Evolutionary conservation across 2,113 vertebrate species (phyloP).

Genomic region (Laticauda colubrina): DNA sequence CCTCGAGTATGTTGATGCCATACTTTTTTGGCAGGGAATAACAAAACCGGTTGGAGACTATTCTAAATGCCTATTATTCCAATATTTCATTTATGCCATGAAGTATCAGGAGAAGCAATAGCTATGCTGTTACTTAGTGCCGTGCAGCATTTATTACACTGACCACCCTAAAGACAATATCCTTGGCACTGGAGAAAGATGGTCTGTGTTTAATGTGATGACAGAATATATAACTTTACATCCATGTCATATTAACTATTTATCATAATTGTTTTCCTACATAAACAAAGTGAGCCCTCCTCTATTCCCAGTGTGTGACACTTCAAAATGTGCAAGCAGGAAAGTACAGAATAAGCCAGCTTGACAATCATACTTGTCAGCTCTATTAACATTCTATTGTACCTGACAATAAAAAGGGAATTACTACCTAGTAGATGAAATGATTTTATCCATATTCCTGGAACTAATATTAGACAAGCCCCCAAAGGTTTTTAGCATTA

Average conservation of each 20-base stretch:
- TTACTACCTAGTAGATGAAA: rapidly evolving
- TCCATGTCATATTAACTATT: rapidly evolving
- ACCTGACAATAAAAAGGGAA: rapidly evolving
- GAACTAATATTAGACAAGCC: neutral
- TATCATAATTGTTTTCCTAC: neutral
- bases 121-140: neutral
- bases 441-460: neutral
- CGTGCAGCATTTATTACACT: neutral
- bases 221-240: conserved; percentile 4
- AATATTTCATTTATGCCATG: neutral
- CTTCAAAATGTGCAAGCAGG: neutral
- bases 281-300: neutral
- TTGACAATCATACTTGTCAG: neutral
- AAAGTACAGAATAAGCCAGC: neutral
- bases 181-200: conserved; percentile 26
- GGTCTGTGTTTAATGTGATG: neutral
- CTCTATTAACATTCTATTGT: too few species aligned
- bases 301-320: neutral
- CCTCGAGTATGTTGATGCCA: neutral
- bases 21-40: neutral
- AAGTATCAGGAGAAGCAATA: neutral
- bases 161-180: conserved; percentile 39
- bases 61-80: conserved; percentile 2
- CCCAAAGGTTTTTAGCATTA: neutral
- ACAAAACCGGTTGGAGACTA: neutral